These are phyloP conservation scores for Baronia brevicornis DNA, from an alignment of 2,888 invertebrate genomes.

Conservation along the genomic window DNA sequence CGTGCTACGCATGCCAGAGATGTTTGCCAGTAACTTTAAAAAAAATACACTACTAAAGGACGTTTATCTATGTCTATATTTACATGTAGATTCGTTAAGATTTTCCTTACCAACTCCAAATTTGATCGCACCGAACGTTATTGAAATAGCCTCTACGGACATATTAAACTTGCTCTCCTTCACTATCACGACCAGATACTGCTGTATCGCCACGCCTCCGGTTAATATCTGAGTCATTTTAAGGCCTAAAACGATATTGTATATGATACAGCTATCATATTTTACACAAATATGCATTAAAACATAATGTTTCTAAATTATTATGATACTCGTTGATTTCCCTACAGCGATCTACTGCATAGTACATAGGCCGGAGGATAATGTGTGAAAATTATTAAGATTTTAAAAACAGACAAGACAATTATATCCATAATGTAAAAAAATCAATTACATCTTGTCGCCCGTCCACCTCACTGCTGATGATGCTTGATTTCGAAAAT, in stretches of 20 bases:
- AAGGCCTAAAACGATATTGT: conserved; percentile 34
- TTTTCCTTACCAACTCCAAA: conserved; percentile 43
- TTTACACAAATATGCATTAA: too few species aligned
- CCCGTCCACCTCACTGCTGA: too few species aligned
- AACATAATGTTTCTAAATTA: too few species aligned
- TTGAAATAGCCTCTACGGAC: conserved; percentile 36
- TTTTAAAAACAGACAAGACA: too few species aligned
- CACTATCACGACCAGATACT: conserved; percentile 52
- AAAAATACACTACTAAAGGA: too few species aligned
- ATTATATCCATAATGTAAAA: not conserved
- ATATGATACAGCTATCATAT: too few species aligned
- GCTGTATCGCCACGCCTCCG: conserved; percentile 43
- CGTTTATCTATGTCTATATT: not conserved
- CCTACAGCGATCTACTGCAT: not conserved
- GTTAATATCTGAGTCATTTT: conserved; percentile 49
- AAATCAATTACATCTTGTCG: not conserved
- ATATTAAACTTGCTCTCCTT: conserved; percentile 40
- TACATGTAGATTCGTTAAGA: not conserved
- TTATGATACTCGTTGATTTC: not conserved
- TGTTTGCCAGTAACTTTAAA: too few species aligned
- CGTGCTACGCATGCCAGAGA: too few species aligned
- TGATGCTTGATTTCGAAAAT: too few species aligned
- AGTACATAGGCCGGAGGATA: too few species aligned
- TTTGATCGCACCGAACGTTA: conserved; percentile 46
- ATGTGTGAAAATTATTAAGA: too few species aligned